Percentiles rank a stretch among this genome's conserved stretches.
phyloP scores from a whole-genome alignment of 2,113 vertebrate genomes.

The Calypte anna region DNA sequence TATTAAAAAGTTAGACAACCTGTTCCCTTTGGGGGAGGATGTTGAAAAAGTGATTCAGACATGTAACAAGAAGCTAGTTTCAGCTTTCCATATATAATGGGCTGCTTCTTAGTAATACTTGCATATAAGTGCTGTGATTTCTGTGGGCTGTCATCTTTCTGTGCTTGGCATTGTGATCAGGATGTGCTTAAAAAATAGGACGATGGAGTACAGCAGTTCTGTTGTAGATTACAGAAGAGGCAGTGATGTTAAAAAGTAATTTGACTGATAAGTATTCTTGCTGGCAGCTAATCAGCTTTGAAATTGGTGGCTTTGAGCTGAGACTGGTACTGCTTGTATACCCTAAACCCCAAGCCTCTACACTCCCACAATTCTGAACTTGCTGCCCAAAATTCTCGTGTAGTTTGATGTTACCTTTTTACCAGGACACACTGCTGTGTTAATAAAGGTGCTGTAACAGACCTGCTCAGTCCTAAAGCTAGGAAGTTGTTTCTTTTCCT shows the following conservation, averaged over 20 bases:
- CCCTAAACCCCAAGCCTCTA: not conserved
- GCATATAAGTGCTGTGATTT: not conserved
- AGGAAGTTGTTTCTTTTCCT: not conserved
- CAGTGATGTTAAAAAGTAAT: not conserved
- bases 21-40: not conserved
- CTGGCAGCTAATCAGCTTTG: not conserved
- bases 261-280: not conserved
- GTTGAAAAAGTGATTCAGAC: not conserved
- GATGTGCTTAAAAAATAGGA: not conserved
- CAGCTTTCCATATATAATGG: not conserved
- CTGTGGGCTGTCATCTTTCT: not conserved
- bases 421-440: accelerated
- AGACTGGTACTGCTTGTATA: not conserved
- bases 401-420: not conserved
- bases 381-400: not conserved
- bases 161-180: not conserved
- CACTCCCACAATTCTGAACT: not conserved
- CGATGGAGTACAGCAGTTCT: not conserved
- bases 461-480: not conserved
- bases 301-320: not conserved
- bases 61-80: not conserved
- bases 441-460: not conserved
- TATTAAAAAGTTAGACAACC: not conserved
- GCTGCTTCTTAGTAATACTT: not conserved
- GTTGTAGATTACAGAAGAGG: not conserved